Base-by-base conservation (phyloP, 2,113 vertebrate species). In the Pterocles orientalis region DNA sequence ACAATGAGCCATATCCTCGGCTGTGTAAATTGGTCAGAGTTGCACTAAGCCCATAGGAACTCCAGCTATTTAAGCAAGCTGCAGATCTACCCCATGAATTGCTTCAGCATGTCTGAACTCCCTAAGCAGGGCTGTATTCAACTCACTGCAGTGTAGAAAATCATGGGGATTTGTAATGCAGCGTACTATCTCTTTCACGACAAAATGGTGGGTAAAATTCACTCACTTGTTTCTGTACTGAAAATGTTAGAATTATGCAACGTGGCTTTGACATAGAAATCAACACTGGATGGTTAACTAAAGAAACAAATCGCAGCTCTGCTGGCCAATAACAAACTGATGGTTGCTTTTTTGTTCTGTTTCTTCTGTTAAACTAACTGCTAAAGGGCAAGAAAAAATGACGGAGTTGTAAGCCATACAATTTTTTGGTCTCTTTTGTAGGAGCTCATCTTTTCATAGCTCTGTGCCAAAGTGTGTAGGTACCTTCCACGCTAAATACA, bases 391-490 rank as follows among this genome's bases (percentile, higher is more conserved):
- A 66, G 72, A 31, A 71, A 80, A 91, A 94, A 54, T 89, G 69
- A 75, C 48, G 78, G 77, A 62, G 28, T 76, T 92, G 61, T 82
- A 87, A 92, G 50, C 81, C 45, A 23, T 76, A 76, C 77, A 94
- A 94, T 69, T 95, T 96, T 64, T 31, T 73, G 88, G 88, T 86
- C 77, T 96, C 73, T 77, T 95, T 94, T 95, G 92, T 87, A 58
- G 53, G 65, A 88, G 58, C 50, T 89, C 76, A 36, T 82, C 92
- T 84, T 96, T 90, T 91, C 80, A 79, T 17, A 95, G 89, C 68
- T 54, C n/a, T 18, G 60, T 84, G 86, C 92, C 69, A 88, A 82
- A 90, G 53, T 0, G 0, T n/a, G 79, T 39, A 66, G 83, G 34
- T 92, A 60, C 76, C 47, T 90, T 78, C 62, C 90, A 64, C 10